Conservation (phyloP, 2,888 invertebrate genomes). For the Clistopyga incitator region DNA sequence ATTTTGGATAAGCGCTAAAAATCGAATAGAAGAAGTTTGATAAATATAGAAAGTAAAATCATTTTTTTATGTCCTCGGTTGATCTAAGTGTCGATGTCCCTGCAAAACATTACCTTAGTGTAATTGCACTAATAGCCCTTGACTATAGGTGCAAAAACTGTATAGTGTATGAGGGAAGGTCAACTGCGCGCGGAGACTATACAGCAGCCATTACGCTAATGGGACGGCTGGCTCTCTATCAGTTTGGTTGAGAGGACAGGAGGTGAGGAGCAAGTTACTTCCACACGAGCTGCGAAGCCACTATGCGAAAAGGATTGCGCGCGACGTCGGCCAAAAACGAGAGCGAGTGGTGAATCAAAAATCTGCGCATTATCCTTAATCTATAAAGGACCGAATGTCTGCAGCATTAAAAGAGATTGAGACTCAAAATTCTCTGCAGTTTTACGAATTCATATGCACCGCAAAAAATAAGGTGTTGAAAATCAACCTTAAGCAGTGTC, state of each 20-base stretch:
- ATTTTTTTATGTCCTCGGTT: neutral
- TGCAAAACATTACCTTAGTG: constrained; percentile 4
- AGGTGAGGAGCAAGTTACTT: constrained; percentile 40
- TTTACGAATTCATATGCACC: neutral
- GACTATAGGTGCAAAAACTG: constrained; percentile 12
- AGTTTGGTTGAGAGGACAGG: constrained; percentile 67
- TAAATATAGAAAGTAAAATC: neutral
- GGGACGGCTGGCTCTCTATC: constrained; percentile 79
- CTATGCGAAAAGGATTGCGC: constrained; percentile 17
- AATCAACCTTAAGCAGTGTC: no score
- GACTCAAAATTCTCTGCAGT: neutral
- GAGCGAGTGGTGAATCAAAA: constrained; percentile 54
- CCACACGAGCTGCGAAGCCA: constrained; percentile 22
- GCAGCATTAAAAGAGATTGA: neutral
- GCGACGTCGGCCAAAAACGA: constrained; percentile 45
- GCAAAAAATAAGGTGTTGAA: no score
- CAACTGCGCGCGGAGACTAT: constrained; percentile 75
- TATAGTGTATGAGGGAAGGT: constrained; percentile 8
- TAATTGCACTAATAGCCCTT: constrained; percentile 14
- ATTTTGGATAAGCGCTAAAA: neutral
- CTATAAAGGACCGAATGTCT: constrained; percentile 59
- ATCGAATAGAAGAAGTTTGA: neutral
- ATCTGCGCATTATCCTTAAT: constrained; percentile 76
- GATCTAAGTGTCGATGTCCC: neutral
- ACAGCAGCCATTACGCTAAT: constrained; percentile 81